Evolutionary conservation across 1,140 invertebrate species (phyloP).

Genomic region (Manduca sexta): DNA sequence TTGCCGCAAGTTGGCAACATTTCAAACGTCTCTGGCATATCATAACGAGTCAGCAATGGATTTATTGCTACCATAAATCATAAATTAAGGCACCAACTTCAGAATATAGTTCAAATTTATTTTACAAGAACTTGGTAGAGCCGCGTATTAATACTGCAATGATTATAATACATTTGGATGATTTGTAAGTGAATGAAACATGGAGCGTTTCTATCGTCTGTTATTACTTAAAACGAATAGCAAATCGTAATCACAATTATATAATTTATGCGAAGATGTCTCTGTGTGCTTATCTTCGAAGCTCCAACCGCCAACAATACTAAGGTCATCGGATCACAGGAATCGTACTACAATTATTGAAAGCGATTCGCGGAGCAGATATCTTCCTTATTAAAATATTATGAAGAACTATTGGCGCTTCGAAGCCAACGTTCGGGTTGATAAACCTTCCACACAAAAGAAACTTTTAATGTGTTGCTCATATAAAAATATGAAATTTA

Average conservation of each 20-base stretch:
- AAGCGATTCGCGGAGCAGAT: too few relatives aligned
- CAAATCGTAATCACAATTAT: too few relatives aligned
- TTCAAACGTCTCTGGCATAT: constrained; percentile 51
- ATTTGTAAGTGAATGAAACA: background rate
- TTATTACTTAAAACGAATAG: too few relatives aligned
- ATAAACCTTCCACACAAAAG: constrained; percentile 11
- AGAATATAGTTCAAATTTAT: constrained; percentile 32
- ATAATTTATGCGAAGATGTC: too few relatives aligned
- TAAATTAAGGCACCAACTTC: constrained; percentile 42
- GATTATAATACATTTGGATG: too few relatives aligned
- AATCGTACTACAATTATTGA: too few relatives aligned
- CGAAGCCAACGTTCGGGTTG: constrained; percentile 7
- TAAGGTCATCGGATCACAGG: too few relatives aligned
- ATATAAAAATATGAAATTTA: constrained; percentile 34
- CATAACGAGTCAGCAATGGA: constrained; percentile 47
- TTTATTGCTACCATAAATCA: constrained; percentile 55
- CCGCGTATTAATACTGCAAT: background rate
- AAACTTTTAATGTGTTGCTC: constrained; percentile 12
- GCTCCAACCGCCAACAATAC: too few relatives aligned
- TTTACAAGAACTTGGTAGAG: constrained; percentile 11
- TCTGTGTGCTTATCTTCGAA: too few relatives aligned
- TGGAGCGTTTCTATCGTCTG: too few relatives aligned
- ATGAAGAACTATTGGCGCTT: too few relatives aligned
- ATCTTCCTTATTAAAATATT: too few relatives aligned
- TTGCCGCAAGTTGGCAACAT: constrained; percentile 49